Percentiles rank a stretch among this genome's conserved stretches.
Conservation (phyloP, 2,888 invertebrate genomes). For the Andricus quercusramuli region DNA sequence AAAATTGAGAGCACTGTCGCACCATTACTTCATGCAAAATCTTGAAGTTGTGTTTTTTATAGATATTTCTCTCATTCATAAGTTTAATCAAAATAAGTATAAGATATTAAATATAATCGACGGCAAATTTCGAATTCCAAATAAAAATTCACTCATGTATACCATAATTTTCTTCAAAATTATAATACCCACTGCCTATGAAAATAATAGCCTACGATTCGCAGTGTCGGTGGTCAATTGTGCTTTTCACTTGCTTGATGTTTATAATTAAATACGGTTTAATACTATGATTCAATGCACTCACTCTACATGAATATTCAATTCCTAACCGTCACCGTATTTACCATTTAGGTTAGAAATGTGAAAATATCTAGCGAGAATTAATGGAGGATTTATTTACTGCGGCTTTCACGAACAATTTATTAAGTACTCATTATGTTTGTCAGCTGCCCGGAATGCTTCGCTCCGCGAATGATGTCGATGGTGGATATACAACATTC, state of each 20-base stretch:
- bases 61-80: no score
- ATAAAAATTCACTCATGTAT: no score
- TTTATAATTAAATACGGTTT: background rate
- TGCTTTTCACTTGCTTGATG: background rate
- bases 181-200: background rate
- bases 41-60: no score
- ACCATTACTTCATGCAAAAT: no score
- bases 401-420: background rate
- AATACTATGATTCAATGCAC: background rate
- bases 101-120: no score
- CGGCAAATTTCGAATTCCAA: no score
- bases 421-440: constrained; percentile 21
- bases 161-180: no score
- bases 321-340: background rate
- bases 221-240: background rate
- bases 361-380: background rate
- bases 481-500: constrained; percentile 24
- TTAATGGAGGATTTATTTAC: background rate
- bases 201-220: background rate
- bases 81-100: no score
- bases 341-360: background rate
- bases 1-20: no score
- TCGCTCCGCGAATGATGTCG: background rate
- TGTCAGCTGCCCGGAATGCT: constrained; percentile 21
- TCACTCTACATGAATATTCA: background rate